Evolutionary conservation across 2,113 vertebrate species (phyloP), one percentile per base, ranked within the genome.

Genomic region (Ochotona curzoniae): DNA sequence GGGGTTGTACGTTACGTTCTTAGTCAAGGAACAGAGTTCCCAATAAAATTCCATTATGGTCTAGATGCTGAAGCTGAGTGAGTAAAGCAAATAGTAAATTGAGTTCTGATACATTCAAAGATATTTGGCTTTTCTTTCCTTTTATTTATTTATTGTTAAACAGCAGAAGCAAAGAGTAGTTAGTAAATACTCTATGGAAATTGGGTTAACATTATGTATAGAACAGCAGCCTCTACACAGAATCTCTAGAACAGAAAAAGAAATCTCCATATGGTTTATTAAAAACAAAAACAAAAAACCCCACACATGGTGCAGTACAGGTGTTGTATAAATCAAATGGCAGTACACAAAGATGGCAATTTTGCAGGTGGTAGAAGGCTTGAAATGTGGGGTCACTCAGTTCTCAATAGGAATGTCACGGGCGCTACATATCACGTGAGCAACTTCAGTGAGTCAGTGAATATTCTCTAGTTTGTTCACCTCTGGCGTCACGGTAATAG

Each of bases 241-340:
- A 86, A 85, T 64, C 87, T 51, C 78, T 95, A 60, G 60, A 88
- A 90, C 7, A 81, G 69, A 78, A 26, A 57, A 60, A 49, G 30
- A 93, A 95, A 20, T 74, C 78, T 75, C 90, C 92, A 64, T 74
- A 57, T 69, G 76, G 44, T 23, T 87, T 94, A 84, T 79, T 89
- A 90, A 95, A 66, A 30, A 93, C n/a, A 49, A 71, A 57, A 35
- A 57, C n/a, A 49, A 71, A 57, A 35, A 57, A 49, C 38, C 38
- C 35, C 89, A 49, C 86, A 63, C n/a, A 86, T 51, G 74, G 88
- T 64, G 2, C 8, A 30, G 7, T 17, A 49, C 61, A 90, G 70
- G 79, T 92, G 30, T 28, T 54, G 26, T 30, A 6, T 49, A 93
- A 70, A 71, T 66, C 73, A 82, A 74, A 60, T 2, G 0, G 47